phyloP scores from a whole-genome alignment of 2,888 invertebrate genomes.

The Chymomyza amoena region DNA sequence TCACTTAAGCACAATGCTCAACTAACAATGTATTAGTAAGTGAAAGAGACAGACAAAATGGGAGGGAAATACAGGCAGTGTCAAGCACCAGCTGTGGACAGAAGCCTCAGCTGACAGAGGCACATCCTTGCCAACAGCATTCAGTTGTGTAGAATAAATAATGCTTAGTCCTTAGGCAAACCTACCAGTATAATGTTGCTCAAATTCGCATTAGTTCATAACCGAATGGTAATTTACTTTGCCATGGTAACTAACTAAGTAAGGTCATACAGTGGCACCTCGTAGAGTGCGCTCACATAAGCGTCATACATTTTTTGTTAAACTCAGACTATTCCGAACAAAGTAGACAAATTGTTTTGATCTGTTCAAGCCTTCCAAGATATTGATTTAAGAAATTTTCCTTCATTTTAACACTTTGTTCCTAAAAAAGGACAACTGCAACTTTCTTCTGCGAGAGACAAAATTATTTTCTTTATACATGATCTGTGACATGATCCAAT shows the following conservation, averaged over 20 bases:
- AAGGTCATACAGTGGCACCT: not conserved
- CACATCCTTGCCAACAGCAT: not conserved
- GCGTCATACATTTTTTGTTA: too few species aligned
- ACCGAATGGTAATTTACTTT: not conserved
- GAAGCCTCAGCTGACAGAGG: not conserved
- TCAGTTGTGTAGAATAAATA: not conserved
- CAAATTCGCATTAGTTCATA: not conserved
- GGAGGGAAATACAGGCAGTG: not conserved
- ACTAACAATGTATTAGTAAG: not conserved
- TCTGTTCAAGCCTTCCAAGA: too few species aligned
- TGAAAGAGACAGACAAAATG: not conserved
- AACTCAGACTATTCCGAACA: too few species aligned
- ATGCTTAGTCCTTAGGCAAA: not conserved
- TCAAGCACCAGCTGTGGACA: not conserved
- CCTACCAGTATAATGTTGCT: not conserved
- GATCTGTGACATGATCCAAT: too few species aligned
- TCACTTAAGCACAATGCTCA: constrained; percentile 21
- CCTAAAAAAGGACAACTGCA: too few species aligned
- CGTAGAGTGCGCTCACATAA: too few species aligned
- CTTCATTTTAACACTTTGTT: too few species aligned
- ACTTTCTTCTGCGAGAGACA: too few species aligned
- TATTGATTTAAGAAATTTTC: too few species aligned
- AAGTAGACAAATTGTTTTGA: too few species aligned
- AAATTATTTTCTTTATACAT: too few species aligned
- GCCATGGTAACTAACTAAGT: not conserved